Conservation (phyloP, 2,797 vertebrate species). For the Megalops cyprinoides region DNA sequence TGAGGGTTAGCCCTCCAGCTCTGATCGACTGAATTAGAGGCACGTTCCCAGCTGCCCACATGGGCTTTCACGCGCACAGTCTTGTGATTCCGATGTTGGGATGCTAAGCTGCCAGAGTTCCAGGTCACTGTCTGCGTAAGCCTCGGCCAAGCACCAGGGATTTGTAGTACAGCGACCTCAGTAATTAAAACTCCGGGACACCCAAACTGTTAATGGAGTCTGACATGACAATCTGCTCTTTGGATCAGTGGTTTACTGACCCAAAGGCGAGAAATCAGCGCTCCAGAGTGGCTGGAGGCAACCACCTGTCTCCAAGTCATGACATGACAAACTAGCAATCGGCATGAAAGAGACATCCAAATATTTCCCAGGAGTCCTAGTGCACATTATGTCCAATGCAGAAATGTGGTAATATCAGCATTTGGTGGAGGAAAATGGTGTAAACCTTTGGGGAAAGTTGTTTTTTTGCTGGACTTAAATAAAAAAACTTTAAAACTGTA, state of each 20-base stretch:
- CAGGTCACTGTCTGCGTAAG: slow-evolving; percentile 40
- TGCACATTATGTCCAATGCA: not conserved
- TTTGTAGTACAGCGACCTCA: slow-evolving; percentile 43
- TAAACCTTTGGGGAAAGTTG: not conserved
- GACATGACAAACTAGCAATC: too few relatives aligned
- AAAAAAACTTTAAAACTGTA: not conserved
- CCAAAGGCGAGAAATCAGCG: slow-evolving; percentile 44
- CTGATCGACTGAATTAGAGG: not conserved
- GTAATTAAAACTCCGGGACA: slow-evolving; percentile 70
- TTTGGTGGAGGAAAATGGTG: not conserved
- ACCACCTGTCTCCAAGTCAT: slow-evolving; percentile 71
- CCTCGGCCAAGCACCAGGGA: slow-evolving; percentile 37
- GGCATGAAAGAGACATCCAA: slow-evolving; percentile 59
- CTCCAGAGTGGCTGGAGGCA: slow-evolving; percentile 41
- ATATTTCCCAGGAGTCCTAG: not conserved
- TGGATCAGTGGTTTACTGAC: slow-evolving; percentile 59
- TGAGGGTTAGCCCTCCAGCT: not conserved
- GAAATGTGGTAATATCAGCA: not conserved
- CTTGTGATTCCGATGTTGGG: not conserved
- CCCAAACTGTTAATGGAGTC: slow-evolving; percentile 61
- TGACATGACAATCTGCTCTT: slow-evolving; percentile 62
- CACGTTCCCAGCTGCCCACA: not conserved
- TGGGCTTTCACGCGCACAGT: not conserved
- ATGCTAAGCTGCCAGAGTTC: not conserved
- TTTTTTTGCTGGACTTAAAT: slow-evolving; percentile 6